Base-by-base conservation (phyloP, 2,113 vertebrate species). In the Coryphaenoides rupestris region DNA sequence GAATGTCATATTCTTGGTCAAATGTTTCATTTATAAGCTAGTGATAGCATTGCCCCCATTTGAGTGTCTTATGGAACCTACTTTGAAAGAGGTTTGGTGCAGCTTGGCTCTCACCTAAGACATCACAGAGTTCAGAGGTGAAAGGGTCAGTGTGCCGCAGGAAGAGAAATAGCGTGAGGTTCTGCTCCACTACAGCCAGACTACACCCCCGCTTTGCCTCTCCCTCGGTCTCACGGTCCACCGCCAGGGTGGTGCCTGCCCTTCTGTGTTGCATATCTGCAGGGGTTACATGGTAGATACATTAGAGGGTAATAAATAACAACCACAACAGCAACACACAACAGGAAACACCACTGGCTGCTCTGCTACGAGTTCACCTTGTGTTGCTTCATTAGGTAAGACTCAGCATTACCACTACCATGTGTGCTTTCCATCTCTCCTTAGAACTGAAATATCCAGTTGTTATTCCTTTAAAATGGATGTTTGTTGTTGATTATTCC, bases 91-190 rank as follows among this genome's bases (percentile, higher is more conserved):
- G 33, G 7, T 12, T 40, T 2, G 19, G 5, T 28, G 19, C 64
- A 53, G 2, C 26, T n/a, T 24, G 49, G 40, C 16, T 58, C 85
- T 78, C 73, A 92, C 91, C 85, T 58, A 91, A 70, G 3, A 81
- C 17, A 60, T 92, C 90, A 45, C 78, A 62, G 6, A 90, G 66
- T 47, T 87, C 83, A 9, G 72, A 81, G 60, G 73, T 78, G 78
- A 92, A 92, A 0, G 84, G 86, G 73, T 92, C 89, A 1, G 53
- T 81, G 73, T 90, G 84, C 45, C 86, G 79, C 64, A 93, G 74
- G 66, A 94, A 89, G 65, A 95, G 81, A 65, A 93, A 89, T 52
- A 95, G 77, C 55, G 84, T 72, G 52, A 95, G 78, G 40, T 66
- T 85, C 75, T 92, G 91, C 52, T 83, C 70, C 49, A 88, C 57